Base-by-base conservation (phyloP, 2,888 invertebrate genomes). In the Melieria picta region DNA sequence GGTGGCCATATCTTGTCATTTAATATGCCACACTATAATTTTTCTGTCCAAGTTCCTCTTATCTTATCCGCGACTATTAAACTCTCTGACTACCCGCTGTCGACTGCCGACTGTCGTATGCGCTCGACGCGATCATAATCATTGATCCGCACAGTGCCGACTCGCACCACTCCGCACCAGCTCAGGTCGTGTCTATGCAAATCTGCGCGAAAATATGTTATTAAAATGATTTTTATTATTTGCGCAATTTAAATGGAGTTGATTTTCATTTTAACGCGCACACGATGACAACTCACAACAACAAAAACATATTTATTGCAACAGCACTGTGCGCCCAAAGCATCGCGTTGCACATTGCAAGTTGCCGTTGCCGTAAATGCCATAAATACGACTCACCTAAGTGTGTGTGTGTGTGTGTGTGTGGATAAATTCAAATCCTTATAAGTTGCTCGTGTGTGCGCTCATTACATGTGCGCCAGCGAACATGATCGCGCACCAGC, bases 221-320 rank as follows among this genome's bases (percentile, higher is more conserved):
- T 64, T 64, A 64, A 64, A 64, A 50, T 64, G 7, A 64, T 64
- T 64, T 64, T 64, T 64, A 64, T 64, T 64, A 50, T 64, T 50
- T 64, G 16, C 3, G 64, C 52, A 64, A 55, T 64, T 64, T 42
- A 64, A 52, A 64, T 64, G 52, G 52, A n/a, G 47, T 64, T 64
- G 50, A 64, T 64, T 16, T 64, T 48, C 30, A 48, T 64, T 64
- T 64, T 52, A 64, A 64, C 64, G 64, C 64, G 52, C 42, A 30
- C 30, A 30, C 30, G 52, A 50, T 64, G 64, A 64, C 64, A 64
- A 64, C 64, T 64, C 52, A 50, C 11, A 64, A 58, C 30, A 30
- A 30, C 30, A 30, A 30, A 30, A 30, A 30, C 30, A 30, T 30
- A 30, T 30, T 30, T 30, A 30, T 30, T 30, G 30, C 30, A 30